phyloP scores from a whole-genome alignment of 2,888 invertebrate species.

The Apamea crenata region DNA sequence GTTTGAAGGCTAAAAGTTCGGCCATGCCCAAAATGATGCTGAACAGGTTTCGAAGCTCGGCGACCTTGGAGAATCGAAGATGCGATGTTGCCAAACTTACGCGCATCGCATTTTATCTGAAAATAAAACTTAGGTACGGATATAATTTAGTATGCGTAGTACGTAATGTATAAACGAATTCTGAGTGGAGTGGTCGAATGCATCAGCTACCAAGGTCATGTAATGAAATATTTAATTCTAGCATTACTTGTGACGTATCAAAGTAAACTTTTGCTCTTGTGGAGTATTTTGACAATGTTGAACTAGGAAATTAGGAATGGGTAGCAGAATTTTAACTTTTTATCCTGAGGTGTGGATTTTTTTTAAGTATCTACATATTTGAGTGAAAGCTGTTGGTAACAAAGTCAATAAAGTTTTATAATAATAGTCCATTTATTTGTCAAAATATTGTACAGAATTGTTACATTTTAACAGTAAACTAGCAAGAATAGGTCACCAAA shows the following conservation, averaged over 20 bases:
- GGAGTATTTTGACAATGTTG: background rate
- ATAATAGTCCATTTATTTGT: no score
- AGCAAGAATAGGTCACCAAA: no score
- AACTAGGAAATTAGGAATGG: no score
- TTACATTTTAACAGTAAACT: no score
- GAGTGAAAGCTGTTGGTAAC: background rate
- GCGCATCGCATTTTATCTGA: constrained; percentile 2
- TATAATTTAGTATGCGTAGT: constrained; percentile 33
- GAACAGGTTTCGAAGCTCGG: constrained; percentile 52
- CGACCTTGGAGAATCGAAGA: constrained; percentile 48
- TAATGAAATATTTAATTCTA: background rate
- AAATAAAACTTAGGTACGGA: constrained; percentile 37
- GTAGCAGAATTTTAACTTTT: background rate
- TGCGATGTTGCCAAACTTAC: constrained; percentile 56
- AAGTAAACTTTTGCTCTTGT: background rate
- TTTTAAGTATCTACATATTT: background rate
- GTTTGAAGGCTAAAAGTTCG: constrained; percentile 36
- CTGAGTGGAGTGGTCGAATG: background rate
- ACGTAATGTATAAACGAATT: constrained; percentile 10
- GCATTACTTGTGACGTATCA: background rate
- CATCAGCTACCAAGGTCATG: background rate
- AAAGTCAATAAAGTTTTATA: background rate
- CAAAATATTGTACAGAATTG: no score
- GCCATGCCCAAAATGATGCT: constrained; percentile 31
- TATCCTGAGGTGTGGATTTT: background rate